These are phyloP conservation scores for Periophthalmus magnuspinnatus DNA, from an alignment of 2,797 vertebrate genomes.

Conservation along the genomic window DNA sequence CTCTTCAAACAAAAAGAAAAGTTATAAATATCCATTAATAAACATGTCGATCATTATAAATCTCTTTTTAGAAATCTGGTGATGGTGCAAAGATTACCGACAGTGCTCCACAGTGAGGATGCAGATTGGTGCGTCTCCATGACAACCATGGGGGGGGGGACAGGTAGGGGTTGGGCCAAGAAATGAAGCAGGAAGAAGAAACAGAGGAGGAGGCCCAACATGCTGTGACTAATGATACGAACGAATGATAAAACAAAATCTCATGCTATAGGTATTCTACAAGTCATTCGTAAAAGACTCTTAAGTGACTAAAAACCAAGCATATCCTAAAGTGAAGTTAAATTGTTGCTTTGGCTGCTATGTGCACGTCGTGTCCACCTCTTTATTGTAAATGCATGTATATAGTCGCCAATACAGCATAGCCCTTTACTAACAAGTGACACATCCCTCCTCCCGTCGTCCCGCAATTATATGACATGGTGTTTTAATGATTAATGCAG, in stretches of 20 bases:
- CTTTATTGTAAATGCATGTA: constrained; percentile 38
- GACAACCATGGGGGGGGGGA: constrained; percentile 52
- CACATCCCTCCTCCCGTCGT: constrained; percentile 60
- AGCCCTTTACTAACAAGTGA: constrained; percentile 72
- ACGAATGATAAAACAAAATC: constrained; percentile 40
- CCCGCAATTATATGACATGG: constrained; percentile 53
- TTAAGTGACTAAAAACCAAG: constrained; percentile 43
- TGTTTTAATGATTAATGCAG: constrained; percentile 54
- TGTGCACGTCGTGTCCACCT: constrained; percentile 35
- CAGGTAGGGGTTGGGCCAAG: constrained; percentile 12
- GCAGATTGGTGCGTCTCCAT: constrained; percentile 65
- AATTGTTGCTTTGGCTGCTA: constrained; percentile 62
- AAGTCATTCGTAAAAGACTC: constrained; percentile 56
- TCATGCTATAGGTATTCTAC: constrained; percentile 63
- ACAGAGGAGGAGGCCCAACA: constrained; percentile 62
- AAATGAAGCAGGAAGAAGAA: constrained; percentile 29
- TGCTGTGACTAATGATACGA: constrained; percentile 69
- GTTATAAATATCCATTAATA: constrained; percentile 75
- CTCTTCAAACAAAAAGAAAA: constrained; percentile 75
- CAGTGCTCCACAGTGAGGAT: constrained; percentile 66
- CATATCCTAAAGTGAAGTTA: constrained; percentile 42
- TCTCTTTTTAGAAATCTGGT: constrained; percentile 70
- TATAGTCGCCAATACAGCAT: constrained; percentile 66
- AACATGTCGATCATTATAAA: constrained; percentile 76
- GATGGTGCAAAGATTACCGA: constrained; percentile 74